A percentile compares a stretch with the other conserved stretches of the same genome.
Evolutionary conservation across 2,888 invertebrate genomes (phyloP).

Genomic region (Lithodes maja): DNA sequence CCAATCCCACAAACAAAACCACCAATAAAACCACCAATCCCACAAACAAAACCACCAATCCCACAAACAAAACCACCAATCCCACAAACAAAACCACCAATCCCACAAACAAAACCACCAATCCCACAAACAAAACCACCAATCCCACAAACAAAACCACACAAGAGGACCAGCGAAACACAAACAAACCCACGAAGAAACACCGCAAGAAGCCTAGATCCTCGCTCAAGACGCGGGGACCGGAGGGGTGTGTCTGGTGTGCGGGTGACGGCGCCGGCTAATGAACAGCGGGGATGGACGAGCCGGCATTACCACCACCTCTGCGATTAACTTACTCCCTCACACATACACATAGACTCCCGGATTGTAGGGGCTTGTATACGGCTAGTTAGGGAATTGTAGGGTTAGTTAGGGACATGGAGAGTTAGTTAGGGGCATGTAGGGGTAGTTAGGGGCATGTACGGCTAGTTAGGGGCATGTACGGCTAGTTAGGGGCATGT

Average conservation of each 20-base stretch:
- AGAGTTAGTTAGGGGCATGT: neutral
- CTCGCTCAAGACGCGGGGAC: neutral
- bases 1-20: no score
- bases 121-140: no score
- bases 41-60: no score
- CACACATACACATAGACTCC: neutral
- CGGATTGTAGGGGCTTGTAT: neutral
- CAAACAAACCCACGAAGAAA: neutral
- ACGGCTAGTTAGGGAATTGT: neutral
- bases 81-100: no score
- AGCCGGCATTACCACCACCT: constrained; percentile 56
- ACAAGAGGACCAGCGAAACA: no score
- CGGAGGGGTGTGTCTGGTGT: constrained; percentile 39
- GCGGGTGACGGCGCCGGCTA: constrained; percentile 50
- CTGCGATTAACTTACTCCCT: constrained; percentile 55
- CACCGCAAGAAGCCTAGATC: neutral
- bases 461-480: neutral
- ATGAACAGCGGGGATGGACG: constrained; percentile 65
- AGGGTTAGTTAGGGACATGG: neutral
- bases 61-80: no score
- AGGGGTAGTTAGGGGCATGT: neutral
- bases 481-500: neutral
- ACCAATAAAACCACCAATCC: no score
- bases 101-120: no score
- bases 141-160: no score